Conservation (phyloP, 2,113 vertebrate species). For the Varanus salvator region DNA sequence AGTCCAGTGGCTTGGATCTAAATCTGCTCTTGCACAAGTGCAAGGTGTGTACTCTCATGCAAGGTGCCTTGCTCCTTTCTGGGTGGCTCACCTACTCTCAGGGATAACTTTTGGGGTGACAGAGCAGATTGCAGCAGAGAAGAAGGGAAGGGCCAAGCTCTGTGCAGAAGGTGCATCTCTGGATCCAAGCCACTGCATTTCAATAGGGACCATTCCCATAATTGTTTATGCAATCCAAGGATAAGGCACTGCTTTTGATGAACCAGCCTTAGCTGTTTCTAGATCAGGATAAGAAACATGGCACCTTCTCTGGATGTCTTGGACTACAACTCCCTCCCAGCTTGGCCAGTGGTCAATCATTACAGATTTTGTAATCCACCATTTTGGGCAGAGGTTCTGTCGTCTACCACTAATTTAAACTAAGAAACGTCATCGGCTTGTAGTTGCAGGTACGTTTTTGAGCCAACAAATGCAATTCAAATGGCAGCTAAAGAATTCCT, state of each 20-base stretch:
- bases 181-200: not conserved
- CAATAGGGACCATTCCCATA: rapidly evolving
- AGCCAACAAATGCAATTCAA: rapidly evolving
- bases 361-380: too few species aligned
- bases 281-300: too few species aligned
- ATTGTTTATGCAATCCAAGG: not conserved
- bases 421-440: not conserved
- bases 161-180: not conserved
- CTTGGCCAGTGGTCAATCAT: too few species aligned
- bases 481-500: not conserved
- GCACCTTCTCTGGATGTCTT: too few species aligned
- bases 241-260: not conserved
- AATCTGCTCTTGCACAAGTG: not conserved
- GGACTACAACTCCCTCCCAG: too few species aligned
- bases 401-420: not conserved
- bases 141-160: too few species aligned
- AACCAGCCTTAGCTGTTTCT: not conserved
- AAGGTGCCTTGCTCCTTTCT: not conserved
- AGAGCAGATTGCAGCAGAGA: not conserved
- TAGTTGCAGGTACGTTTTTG: not conserved
- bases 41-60: not conserved
- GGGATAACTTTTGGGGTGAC: not conserved
- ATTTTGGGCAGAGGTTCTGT: too few species aligned
- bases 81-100: not conserved
- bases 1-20: not conserved